Conservation (phyloP, 64 coral and sea anemone genomes). For the Dendronephthya gigantea region DNA sequence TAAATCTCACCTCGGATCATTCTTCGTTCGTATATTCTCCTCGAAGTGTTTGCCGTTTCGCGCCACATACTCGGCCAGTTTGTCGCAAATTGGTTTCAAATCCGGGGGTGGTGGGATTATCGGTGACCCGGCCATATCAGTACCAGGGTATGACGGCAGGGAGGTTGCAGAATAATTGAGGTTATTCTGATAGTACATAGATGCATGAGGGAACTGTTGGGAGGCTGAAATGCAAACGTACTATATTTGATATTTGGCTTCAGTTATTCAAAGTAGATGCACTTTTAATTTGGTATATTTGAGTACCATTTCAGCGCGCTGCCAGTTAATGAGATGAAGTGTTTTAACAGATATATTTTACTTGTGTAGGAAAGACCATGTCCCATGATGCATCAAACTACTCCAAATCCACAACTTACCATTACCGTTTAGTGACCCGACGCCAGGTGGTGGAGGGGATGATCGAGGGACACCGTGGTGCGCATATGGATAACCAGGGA, state of each 20-base stretch:
- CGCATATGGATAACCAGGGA: conserved; percentile 31
- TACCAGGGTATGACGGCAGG: not conserved
- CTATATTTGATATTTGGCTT: not conserved
- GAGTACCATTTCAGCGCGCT: too few relatives aligned
- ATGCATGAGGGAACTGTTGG: not conserved
- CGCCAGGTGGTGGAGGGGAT: conserved; percentile 81
- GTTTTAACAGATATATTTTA: too few relatives aligned
- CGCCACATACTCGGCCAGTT: conserved; percentile 82
- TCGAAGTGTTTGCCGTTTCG: conserved; percentile 93
- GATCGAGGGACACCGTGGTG: conserved; percentile 62
- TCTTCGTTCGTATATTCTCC: conserved; percentile 72
- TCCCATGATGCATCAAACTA: too few relatives aligned
- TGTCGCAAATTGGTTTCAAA: conserved; percentile 90
- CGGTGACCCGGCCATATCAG: not conserved
- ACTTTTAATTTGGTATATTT: too few relatives aligned
- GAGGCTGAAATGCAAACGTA: not conserved
- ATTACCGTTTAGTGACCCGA: conserved; percentile 70
- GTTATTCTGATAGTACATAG: not conserved
- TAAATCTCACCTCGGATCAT: conserved; percentile 84
- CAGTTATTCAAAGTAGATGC: too few relatives aligned
- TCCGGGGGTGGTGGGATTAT: conserved; percentile 93
- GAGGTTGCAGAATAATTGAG: not conserved
- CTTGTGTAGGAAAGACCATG: too few relatives aligned
- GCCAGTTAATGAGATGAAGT: too few relatives aligned
- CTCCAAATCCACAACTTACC: not conserved